Base-by-base conservation (phyloP, 2,797 vertebrate genomes). In the Pygocentrus nattereri region DNA sequence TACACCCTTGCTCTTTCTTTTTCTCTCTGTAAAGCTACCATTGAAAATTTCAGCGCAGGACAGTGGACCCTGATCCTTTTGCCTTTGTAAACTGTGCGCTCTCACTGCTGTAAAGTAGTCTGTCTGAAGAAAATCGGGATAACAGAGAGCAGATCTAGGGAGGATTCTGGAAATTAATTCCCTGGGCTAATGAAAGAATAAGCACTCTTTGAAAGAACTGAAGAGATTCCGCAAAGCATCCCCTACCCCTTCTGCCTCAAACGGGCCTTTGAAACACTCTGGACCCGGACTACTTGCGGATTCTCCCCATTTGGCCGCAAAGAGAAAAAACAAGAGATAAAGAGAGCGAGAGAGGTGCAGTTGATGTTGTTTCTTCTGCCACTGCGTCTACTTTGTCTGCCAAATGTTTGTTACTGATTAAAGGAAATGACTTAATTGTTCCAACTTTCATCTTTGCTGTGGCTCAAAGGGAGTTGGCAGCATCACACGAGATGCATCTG, bases 401-500 rank as follows among this genome's bases (percentile, higher is more conserved):
- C 87, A 85, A 79, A 52, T 75, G 87, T 80, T 85, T 81, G 86
- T 76, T 81, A 81, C 83, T 88, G 85, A 91, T 92, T 90, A 88
- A 58, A 85, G 81, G 88, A 90, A 90, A 90, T 88, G 72, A 86
- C 84, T 85, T 90, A 90, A 92, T 92, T 90, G 90, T 90, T 91
- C 90, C 82, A 88, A 87, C 84, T 87, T 83, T 90, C 80, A 89
- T 89, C 81, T 87, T 77, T 44, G 23, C 50, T 50, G 59, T 27
- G 78, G 44, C 72, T 81, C 74, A 72, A 50, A n/a, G 6, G 6
- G 73, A 59, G 68, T 31, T 81, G 68, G 64, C 52, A 74, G 31
- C 7, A 74, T 80, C 59, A 41, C 41, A 58, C 34, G 12, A 30
- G n/a, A 74, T 34, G 5, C 34, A 54, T 41, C 25, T 74, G 64